These are phyloP conservation scores for Diabrotica balteata DNA, from an alignment of 2,888 invertebrate genomes.

Conservation along the genomic window DNA sequence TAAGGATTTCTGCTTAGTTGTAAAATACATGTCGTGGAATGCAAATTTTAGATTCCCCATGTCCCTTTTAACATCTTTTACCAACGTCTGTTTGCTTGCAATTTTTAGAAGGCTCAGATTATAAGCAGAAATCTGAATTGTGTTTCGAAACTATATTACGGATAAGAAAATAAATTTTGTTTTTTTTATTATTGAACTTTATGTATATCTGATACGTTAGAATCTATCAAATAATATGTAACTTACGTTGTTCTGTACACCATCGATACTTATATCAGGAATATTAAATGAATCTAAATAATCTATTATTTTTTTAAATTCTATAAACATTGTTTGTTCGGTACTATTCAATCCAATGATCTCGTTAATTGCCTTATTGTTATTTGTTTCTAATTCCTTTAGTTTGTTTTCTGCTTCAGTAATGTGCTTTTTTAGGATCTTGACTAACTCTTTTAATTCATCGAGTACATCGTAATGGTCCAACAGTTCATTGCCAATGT, in stretches of 20 bases:
- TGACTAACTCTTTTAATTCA: constrained; percentile 17
- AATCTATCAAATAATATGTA: not conserved
- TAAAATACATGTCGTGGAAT: too few relatives aligned
- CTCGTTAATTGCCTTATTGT: not conserved
- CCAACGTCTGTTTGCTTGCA: too few relatives aligned
- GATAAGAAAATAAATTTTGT: too few relatives aligned
- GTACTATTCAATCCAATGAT: too few relatives aligned
- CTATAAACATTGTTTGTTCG: constrained; percentile 4
- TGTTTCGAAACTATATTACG: too few relatives aligned
- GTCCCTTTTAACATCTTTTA: too few relatives aligned
- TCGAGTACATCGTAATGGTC: constrained; percentile 23
- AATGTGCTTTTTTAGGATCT: constrained; percentile 13
- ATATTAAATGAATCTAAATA: not conserved
- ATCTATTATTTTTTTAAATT: constrained; percentile 13
- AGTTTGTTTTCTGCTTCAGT: constrained; percentile 2
- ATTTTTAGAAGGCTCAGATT: too few relatives aligned
- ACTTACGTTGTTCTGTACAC: constrained; percentile 8
- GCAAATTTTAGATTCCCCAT: too few relatives aligned
- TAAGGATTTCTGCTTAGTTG: too few relatives aligned
- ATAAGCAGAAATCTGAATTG: too few relatives aligned
- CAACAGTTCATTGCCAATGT: constrained; percentile 23
- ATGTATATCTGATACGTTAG: too few relatives aligned
- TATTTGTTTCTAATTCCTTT: constrained; percentile 12
- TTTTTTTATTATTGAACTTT: not conserved
- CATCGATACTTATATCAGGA: not conserved